A percentile compares a stretch with the other conserved stretches of the same genome.
These are phyloP conservation scores for Polyergus mexicanus DNA, from an alignment of 1,140 invertebrate genomes.

Conservation along the genomic window DNA sequence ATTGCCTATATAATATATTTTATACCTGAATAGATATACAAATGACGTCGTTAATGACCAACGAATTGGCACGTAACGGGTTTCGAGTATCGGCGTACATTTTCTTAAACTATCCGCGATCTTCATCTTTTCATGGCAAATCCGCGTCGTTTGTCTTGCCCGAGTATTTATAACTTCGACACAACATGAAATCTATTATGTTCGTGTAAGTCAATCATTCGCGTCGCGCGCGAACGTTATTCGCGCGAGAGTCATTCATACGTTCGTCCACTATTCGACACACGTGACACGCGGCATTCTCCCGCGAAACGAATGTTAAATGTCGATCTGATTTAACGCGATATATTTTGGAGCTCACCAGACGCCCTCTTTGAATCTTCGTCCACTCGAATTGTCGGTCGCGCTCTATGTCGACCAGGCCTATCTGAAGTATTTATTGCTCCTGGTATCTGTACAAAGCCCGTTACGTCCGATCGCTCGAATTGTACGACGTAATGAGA, in stretches of 20 bases:
- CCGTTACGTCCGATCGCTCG: slow-evolving; percentile 43
- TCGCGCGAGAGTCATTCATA: slow-evolving; percentile 22
- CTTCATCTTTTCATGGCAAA: slow-evolving; percentile 21
- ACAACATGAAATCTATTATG: slow-evolving; percentile 48
- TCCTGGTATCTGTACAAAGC: slow-evolving; percentile 4
- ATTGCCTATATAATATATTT: not conserved
- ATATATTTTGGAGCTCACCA: slow-evolving; percentile 36
- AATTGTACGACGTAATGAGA: slow-evolving; percentile 69
- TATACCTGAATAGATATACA: slow-evolving; percentile 20
- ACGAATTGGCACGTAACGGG: not conserved
- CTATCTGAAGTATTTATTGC: slow-evolving; percentile 69
- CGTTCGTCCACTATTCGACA: slow-evolving; percentile 12
- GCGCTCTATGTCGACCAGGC: slow-evolving; percentile 59
- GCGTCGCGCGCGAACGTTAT: slow-evolving; percentile 12
- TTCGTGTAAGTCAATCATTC: slow-evolving; percentile 44
- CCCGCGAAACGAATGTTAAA: slow-evolving; percentile 27
- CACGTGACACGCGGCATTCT: slow-evolving; percentile 18
- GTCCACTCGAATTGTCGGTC: slow-evolving; percentile 41
- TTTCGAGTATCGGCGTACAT: slow-evolving; percentile 15
- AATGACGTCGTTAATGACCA: slow-evolving; percentile 23
- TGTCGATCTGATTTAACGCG: slow-evolving; percentile 17
- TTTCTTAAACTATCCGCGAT: slow-evolving; percentile 17
- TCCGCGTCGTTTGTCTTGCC: not conserved
- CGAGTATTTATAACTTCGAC: slow-evolving; percentile 25
- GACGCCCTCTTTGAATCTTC: slow-evolving; percentile 26